Base-by-base conservation (phyloP, 2,888 invertebrate genomes). In the Osedax fenrisi region DNA sequence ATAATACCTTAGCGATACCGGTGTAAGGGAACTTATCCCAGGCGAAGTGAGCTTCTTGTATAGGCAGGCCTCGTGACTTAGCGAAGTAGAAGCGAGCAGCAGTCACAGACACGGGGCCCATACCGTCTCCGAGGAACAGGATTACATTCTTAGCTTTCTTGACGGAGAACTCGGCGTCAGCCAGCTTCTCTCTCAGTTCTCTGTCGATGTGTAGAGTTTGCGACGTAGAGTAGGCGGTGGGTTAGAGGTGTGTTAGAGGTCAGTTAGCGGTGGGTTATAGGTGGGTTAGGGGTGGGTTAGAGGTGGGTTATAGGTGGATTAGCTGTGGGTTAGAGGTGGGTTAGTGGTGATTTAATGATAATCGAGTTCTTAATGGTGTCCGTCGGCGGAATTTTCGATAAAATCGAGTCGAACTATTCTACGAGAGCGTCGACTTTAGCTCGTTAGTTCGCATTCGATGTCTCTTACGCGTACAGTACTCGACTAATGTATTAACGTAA, bases 11-110 rank as follows among this genome's bases (percentile, higher is more conserved):
- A 26, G 89, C 88, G 41, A 90, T 85, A 0, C 89, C 89, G 0
- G 89, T 87, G 74, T 89, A 87, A 0, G 90, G 90, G 79, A 90
- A 90, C 21, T 87, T 87, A 80, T 90, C 90, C 88, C 90, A 90
- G 13, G 87, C 87, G 59, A 90, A 85, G 76, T 88, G 87, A 1
- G 88, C 86, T 79, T 90, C 89, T 82, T 90, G 90, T 0, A 89
- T 89, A 0, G 78, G 76, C 61, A 76, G 26, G 2, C 78, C 78
- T 21, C 77, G 59, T 26, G 75, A 59, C 76, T 83, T 81, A 1
- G 82, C 83, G 27, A 79, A 79, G 68, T 79, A 77, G 25, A 81
- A 79, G 64, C 83, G 77, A 1, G 80, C 80, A 3, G 81, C 81
- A 41, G 84, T 80, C 68, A 83, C 78, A 13, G 84, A 80, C 23